Conservation (phyloP, 1,140 invertebrate species). For the Trypoxylus dichotomus region DNA sequence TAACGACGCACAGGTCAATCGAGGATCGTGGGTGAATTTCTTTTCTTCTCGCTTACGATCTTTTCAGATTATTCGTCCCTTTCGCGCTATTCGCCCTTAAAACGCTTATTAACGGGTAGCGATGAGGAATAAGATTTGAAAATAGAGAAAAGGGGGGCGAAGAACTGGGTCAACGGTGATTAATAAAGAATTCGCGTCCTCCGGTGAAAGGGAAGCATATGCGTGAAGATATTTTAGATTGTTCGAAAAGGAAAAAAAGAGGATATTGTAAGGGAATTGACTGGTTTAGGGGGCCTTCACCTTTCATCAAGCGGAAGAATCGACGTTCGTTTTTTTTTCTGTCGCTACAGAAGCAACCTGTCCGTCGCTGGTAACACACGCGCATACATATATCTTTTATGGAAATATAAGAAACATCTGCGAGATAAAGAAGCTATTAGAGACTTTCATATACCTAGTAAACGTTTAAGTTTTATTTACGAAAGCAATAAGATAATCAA, state of each 20-base stretch:
- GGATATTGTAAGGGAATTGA: not conserved
- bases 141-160: not conserved
- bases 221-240: not conserved
- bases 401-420: no score
- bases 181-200: conserved; percentile 1
- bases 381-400: no score
- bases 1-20: not conserved
- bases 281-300: conserved; percentile 9
- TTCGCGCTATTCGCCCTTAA: not conserved
- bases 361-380: no score
- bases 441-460: no score
- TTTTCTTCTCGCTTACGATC: not conserved
- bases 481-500: no score
- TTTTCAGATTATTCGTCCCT: not conserved
- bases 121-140: not conserved
- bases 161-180: not conserved
- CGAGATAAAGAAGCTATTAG: no score
- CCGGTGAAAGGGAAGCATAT: not conserved
- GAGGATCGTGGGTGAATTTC: conserved; percentile 11
- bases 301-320: conserved; percentile 9
- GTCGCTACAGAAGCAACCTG: not conserved
- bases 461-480: no score
- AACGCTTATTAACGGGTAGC: not conserved
- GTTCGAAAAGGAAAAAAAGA: not conserved
- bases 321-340: not conserved